Percentiles rank a stretch among this genome's conserved stretches.
These are phyloP conservation scores for Eristalinus aeneus DNA, from an alignment of 2,888 invertebrate genomes.

Conservation along the genomic window DNA sequence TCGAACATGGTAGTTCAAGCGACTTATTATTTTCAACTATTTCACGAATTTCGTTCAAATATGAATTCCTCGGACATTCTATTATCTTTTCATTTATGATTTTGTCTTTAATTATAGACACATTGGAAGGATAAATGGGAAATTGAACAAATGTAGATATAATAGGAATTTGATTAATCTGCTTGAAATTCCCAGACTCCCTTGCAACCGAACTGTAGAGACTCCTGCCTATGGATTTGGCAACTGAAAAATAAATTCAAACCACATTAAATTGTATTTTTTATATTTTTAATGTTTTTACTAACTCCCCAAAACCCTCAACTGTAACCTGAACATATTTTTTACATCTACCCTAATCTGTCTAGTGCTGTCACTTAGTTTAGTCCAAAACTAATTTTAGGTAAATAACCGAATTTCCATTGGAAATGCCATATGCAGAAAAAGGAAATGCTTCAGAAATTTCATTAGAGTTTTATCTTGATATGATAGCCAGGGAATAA, in stretches of 20 bases:
- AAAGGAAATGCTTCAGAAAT: too few species aligned
- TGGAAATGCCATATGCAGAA: too few species aligned
- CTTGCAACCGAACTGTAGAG: not conserved
- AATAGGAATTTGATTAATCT: not conserved
- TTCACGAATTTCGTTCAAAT: conserved; percentile 70
- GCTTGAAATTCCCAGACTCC: not conserved
- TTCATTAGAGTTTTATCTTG: too few species aligned
- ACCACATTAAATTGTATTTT: not conserved
- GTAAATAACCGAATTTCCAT: too few species aligned
- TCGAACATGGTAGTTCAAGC: not conserved
- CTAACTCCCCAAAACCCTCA: not conserved
- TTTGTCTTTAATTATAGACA: conserved; percentile 37
- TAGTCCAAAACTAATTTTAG: too few species aligned
- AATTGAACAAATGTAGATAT: not conserved
- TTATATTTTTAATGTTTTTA: not conserved
- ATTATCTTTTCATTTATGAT: conserved; percentile 48
- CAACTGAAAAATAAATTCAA: not conserved
- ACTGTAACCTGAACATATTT: not conserved
- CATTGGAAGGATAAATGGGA: conserved; percentile 6
- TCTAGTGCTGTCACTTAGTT: too few species aligned
- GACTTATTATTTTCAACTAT: conserved; percentile 42
- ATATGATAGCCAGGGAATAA: too few species aligned
- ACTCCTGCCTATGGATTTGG: not conserved
- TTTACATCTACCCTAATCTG: not conserved
- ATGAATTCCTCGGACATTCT: conserved; percentile 59